These are phyloP conservation scores for Macrotrachela quadricornifera DNA, from an alignment of 1,140 invertebrate genomes.

Conservation along the genomic window DNA sequence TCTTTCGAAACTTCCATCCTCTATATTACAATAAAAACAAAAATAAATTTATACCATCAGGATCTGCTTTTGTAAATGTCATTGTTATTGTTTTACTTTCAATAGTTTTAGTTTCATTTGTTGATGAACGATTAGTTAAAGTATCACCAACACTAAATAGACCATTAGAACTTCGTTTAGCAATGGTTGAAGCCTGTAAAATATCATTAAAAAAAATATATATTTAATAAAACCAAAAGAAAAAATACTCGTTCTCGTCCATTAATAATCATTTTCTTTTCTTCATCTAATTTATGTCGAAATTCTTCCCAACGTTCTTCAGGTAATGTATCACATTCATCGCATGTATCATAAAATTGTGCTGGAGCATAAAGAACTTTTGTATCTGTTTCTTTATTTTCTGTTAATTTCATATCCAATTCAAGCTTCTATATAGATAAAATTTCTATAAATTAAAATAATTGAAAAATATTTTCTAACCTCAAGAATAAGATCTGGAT, in stretches of 20 bases:
- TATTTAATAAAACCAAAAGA: too few relatives aligned
- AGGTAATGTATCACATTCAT: slow-evolving; percentile 7
- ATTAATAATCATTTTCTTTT: slow-evolving; percentile 1
- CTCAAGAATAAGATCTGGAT: neutral
- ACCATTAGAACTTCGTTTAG: slow-evolving; percentile 4
- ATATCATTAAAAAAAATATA: too few relatives aligned
- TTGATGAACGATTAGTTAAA: neutral
- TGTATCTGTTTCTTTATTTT: neutral
- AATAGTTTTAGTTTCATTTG: neutral
- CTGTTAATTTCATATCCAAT: neutral
- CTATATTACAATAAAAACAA: too few relatives aligned
- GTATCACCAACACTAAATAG: neutral
- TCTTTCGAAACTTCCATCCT: too few relatives aligned
- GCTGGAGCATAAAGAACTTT: neutral
- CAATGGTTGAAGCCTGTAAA: neutral
- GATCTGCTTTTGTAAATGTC: too few relatives aligned
- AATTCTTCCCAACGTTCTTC: slow-evolving; percentile 4
- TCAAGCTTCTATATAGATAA: neutral
- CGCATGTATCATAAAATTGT: slow-evolving; percentile 3
- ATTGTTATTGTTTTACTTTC: too few relatives aligned
- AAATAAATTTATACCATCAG: too few relatives aligned
- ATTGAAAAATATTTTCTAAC: neutral
- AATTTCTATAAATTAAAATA: neutral
- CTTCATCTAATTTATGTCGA: neutral
- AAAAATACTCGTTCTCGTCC: neutral